Base-by-base conservation (phyloP, 2,888 invertebrate genomes). In the Plagiodera versicolora region DNA sequence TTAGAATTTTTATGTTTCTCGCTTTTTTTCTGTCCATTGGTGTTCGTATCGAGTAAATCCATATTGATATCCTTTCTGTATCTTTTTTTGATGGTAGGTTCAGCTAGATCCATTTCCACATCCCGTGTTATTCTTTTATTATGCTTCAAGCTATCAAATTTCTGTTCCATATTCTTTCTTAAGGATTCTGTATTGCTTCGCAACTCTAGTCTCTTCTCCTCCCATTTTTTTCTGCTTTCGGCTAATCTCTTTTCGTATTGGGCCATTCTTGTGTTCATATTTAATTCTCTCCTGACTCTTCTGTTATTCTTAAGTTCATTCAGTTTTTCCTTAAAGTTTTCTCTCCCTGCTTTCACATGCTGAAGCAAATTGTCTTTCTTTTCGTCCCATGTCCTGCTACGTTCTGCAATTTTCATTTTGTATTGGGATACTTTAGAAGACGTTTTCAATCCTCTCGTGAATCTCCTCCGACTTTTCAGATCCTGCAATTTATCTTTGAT, bases 1-100 rank as follows among this genome's bases (percentile, higher is more conserved):
- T 48, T 53, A 17, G 28, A 61, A 20, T 63, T 67, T 10, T 54
- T 65, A 32, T 60, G 48, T n/a, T 50, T 56, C 14, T 61, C 47
- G 1, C n/a, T 11, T 49, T 49, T 63, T 39, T 56, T 50, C 18
- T 35, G 18, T 6, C 30, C 45, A 48, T 60, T 65, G 0, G 69
- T 49, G 63, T 72, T 74, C 50, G 66, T 56, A 24, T 75, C 73
- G 10, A 78, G 61, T 49, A 77, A 50, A 14, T 74, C 72, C 71
- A 77, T 71, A 57, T 77, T 78, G 32, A 79, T 77, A 44, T 73
- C 75, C 24, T 77, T 68, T 56, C 61, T 74, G 6, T 49, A 57
- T 20, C 70, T n/a, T n/a, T n/a, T n/a, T n/a, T n/a, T n/a, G n/a
- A n/a, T n/a, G n/a, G n/a, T n/a, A n/a, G n/a, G n/a, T n/a, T n/a